Evolutionary conservation across 2,888 invertebrate genomes (phyloP).

Genomic region (Branchellion lobata): DNA sequence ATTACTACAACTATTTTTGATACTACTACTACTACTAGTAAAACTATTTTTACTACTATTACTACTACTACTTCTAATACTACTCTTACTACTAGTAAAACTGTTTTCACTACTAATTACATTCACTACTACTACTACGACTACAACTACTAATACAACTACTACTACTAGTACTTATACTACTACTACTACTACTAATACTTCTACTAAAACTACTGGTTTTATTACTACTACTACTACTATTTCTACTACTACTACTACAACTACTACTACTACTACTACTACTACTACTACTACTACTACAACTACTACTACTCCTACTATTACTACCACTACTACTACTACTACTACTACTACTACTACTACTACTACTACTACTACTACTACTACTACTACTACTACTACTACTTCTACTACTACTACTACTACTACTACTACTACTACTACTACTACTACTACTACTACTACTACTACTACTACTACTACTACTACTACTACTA

Average conservation of each 20-base stretch:
- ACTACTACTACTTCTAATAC: too few relatives aligned
- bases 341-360: constrained; percentile 20
- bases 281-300: constrained; percentile 13
- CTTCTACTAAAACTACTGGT: constrained; percentile 9
- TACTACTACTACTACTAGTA: too few relatives aligned
- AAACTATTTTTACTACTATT: too few relatives aligned
- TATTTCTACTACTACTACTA: constrained; percentile 6
- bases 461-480: constrained; percentile 22
- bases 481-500: constrained; percentile 1
- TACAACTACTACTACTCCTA: constrained; percentile 1
- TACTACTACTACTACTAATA: constrained; percentile 16
- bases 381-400: constrained; percentile 6
- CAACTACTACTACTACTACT: constrained; percentile 11
- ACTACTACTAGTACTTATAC: not conserved
- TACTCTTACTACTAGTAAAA: not conserved
- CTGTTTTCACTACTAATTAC: constrained; percentile 2
- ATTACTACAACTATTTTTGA: too few relatives aligned
- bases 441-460: constrained; percentile 11
- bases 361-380: constrained; percentile 8
- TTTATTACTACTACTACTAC: not conserved
- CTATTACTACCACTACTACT: constrained; percentile 6
- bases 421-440: constrained; percentile 3
- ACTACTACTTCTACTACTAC: constrained; percentile 23
- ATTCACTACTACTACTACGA: not conserved
- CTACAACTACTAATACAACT: constrained; percentile 13